Evolutionary conservation across 35 echinoderm and acorn worm species (phyloP).

Genomic region (Strongylocentrotus purpuratus): DNA sequence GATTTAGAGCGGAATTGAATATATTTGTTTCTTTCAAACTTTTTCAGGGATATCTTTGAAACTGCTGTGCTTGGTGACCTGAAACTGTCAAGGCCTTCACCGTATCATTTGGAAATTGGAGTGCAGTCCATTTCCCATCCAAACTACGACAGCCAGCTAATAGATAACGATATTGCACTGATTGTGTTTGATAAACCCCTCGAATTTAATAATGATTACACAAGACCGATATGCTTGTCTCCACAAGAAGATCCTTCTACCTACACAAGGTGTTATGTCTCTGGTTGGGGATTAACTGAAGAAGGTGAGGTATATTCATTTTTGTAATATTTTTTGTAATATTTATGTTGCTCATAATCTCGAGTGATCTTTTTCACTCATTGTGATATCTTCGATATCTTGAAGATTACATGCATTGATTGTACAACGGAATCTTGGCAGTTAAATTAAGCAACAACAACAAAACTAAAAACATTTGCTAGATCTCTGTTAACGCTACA

Average conservation of each 20-base stretch:
- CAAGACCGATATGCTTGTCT: not conserved
- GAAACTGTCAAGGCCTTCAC: slow-evolving; percentile 27
- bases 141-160: not conserved
- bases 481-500: not conserved
- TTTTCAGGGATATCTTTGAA: slow-evolving; percentile 33
- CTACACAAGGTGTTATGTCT: slow-evolving; percentile 9
- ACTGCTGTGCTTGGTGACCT: slow-evolving; percentile 31
- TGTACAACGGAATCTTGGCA: not conserved
- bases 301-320: not conserved
- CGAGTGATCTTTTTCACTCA: not conserved
- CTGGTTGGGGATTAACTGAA: not conserved
- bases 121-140: not conserved
- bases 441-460: not conserved
- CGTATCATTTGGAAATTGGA: slow-evolving; percentile 21
- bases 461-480: not conserved
- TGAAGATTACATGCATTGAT: not conserved
- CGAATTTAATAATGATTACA: slow-evolving; percentile 15
- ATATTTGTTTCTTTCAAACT: not conserved
- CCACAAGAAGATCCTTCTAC: not conserved
- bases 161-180: slow-evolving; percentile 4
- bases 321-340: not conserved
- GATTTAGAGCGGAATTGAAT: no score
- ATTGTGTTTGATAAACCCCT: not conserved
- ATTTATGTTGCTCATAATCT: not conserved
- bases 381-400: not conserved